Evolutionary conservation across 2,113 vertebrate species (phyloP).

Genomic region (Pogona vitticeps): DNA sequence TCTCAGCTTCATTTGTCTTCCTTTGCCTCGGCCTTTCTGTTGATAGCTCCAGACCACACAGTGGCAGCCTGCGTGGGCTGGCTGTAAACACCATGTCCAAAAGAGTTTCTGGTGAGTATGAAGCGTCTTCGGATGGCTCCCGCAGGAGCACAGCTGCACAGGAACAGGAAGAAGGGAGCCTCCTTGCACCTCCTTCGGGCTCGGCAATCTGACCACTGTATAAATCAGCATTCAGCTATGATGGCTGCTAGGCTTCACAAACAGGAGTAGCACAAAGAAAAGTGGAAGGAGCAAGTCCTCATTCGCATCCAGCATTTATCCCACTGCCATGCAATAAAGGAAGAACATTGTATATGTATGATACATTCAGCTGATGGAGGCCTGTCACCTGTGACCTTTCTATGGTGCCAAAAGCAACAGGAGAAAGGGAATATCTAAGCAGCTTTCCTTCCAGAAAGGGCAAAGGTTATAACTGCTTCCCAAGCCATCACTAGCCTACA

Average conservation of each 20-base stretch:
- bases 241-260: slow-evolving; percentile 48
- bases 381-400: slow-evolving; percentile 31
- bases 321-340: background rate
- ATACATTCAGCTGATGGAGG: background rate
- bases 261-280: slow-evolving; percentile 39
- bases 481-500: background rate
- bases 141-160: slow-evolving; percentile 69
- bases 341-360: background rate
- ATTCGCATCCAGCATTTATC: slow-evolving; percentile 33
- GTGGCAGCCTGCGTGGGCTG: slow-evolving; percentile 47
- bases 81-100: slow-evolving; percentile 62
- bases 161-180: slow-evolving; percentile 66
- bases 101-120: slow-evolving; percentile 63
- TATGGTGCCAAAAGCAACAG: slow-evolving; percentile 36
- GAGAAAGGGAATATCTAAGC: slow-evolving; percentile 24
- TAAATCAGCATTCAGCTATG: slow-evolving; percentile 63
- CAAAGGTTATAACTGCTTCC: slow-evolving; percentile 43
- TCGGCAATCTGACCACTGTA: slow-evolving; percentile 63
- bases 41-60: slow-evolving; percentile 64
- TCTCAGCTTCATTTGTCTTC: slow-evolving; percentile 49
- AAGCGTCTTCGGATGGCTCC: slow-evolving; percentile 44
- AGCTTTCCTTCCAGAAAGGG: background rate
- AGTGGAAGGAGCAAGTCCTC: slow-evolving; percentile 43
- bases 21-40: slow-evolving; percentile 22
- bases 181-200: slow-evolving; percentile 65